Evolutionary conservation across 1,140 invertebrate species (phyloP), one percentile per base, ranked within the genome.

Genomic region (Ceratoteleas bidentatus): DNA sequence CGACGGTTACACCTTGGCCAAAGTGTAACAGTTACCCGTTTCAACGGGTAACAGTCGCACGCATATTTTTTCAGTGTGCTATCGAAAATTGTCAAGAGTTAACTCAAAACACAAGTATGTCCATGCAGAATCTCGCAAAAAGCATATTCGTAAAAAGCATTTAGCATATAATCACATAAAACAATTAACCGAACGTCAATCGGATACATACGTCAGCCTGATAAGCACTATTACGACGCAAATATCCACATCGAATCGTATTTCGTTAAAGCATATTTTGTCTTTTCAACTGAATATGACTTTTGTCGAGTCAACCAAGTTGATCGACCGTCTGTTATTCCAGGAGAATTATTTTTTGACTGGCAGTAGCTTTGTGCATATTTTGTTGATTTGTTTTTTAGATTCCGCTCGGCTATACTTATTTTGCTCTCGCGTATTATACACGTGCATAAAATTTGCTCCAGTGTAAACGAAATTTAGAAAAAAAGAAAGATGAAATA

Each of bases 291-390:
- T 66, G 64, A 56, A 66, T 56, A 66, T 56, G 56, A 66, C 64
- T 66, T 66, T 66, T 56, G 64, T 66, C 56, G 38, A 66, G 52
- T 66, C 64, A 47, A 66, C 52, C 64, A 66, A 56, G 64, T 66
- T 66, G 64, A 66, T 66, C 64, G 64, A 56, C 52, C 52, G 64
- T 66, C 64, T 56, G 64, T 56, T 66, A 66, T 66, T 56, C 40
- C 52, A 66, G 24, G 40, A 65, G 40, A 56, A 66, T 56, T 66
- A 66, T 66, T 56, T 66, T 65, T 45, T 65, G 62, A 65, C 10
- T 54, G 50, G 24, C 62, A 65, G 50, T 38, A 49, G 62, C 62
- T 65, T 65, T 54, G 62, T 33, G 62, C 16, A 54, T 65, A 54
- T 65, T 15, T 65, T 14, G 62, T 65, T 32, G 62, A 54, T 45